Percentiles rank a stretch among this genome's conserved stretches.
Conservation (phyloP, 2,797 vertebrate genomes). For the Hozukius guyotensis region DNA sequence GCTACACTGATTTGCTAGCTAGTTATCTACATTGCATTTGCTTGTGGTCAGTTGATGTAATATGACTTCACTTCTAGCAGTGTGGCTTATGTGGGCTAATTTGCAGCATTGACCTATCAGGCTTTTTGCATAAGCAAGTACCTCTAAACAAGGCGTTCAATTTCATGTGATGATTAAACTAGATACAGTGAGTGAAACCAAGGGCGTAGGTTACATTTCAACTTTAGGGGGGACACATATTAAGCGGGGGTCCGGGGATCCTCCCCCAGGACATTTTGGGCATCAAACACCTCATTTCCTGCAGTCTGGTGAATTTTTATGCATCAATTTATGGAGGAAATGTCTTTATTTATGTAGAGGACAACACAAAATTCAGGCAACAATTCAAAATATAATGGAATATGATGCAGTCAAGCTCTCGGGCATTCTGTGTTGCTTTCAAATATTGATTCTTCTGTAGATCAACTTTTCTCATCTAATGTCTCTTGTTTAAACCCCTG, state of each 20-base stretch:
- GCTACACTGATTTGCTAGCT: background rate
- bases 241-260: background rate
- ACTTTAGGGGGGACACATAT: background rate
- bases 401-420: background rate
- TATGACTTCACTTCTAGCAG: background rate
- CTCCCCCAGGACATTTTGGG: no score
- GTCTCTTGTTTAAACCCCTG: background rate
- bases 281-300: background rate
- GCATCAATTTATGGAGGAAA: background rate
- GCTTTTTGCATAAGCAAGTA: background rate
- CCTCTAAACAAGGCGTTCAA: background rate
- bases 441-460: background rate
- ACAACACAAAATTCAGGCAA: background rate
- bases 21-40: background rate
- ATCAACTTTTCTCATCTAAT: background rate
- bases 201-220: background rate
- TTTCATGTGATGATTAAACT: background rate
- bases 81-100: background rate
- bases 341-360: background rate
- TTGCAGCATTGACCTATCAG: background rate
- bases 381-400: background rate
- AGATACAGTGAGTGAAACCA: background rate
- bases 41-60: background rate
- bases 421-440: background rate
- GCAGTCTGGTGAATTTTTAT: background rate